Base-by-base conservation (phyloP, 1,140 invertebrate species). In the Tetragnatha versicolor region DNA sequence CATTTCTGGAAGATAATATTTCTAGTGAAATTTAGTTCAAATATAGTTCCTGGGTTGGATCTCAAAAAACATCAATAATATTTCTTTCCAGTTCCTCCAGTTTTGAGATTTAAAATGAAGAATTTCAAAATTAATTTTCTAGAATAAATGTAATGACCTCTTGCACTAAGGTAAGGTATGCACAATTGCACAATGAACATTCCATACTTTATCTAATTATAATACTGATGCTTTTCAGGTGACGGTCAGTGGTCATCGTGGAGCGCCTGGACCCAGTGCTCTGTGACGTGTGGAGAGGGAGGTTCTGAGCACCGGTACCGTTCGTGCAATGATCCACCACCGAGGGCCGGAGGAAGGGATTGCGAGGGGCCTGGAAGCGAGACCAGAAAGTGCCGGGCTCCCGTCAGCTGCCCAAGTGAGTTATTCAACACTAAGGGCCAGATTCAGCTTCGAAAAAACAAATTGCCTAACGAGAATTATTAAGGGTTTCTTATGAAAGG, bases 191-290 rank as follows among this genome's bases (percentile, higher is more conserved):
- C 17, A n/a, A n/a, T n/a, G n/a, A n/a, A n/a, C n/a, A n/a, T 45
- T 45, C 17, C 7, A 45, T 17, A 45, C 17, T 17, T 45, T 45
- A 45, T 45, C 7, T 17, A 45, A 17, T 45, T 45, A 45, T 9
- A 45, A 45, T 17, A 45, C 9, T 51, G n/a, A 42, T 53, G 5
- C 47, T 2, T 69, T 69, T 39, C 58, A 75, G 70, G 70, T 6
- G 70, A 75, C 20, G 70, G 70, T 6, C 22, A 35, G 9, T 75
- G 70, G 70, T 75, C 70, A 20, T 22, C 25, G 0, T 75, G 70
- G 70, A 75, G 70, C 37, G 14, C 20, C 17, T 75, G 70, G 70
- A 61, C 70, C 22, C 14, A 1, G 4, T 75, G 70, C 37, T 63
- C 70, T 25, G 70, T 75, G 39, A 75, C 70, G 6, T 75, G 70